Evolutionary conservation across 2,797 vertebrate genomes (phyloP).

Genomic region (Bovichtus variegatus): DNA sequence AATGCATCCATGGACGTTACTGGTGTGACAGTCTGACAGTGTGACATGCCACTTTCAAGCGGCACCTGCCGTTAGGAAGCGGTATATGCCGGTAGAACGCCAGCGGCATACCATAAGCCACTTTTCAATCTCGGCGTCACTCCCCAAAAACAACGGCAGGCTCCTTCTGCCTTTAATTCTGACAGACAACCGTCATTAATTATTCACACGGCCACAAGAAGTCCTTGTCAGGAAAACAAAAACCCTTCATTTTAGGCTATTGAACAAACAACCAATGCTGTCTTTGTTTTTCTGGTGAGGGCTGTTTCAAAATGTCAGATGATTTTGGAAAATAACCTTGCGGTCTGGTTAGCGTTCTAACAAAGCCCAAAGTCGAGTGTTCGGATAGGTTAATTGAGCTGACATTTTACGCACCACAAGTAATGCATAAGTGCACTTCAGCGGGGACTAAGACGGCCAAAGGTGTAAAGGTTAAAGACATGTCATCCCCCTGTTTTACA

Average conservation of each 20-base stretch:
- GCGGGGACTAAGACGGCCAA: constrained; percentile 7
- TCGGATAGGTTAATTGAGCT: constrained; percentile 64
- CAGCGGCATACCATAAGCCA: too few species aligned
- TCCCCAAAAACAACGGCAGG: background rate
- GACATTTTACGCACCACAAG: constrained; percentile 55
- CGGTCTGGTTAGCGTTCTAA: constrained; percentile 38
- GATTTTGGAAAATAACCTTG: constrained; percentile 52
- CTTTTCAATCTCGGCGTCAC: too few species aligned
- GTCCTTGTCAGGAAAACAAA: constrained; percentile 43
- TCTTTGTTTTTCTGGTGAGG: constrained; percentile 33
- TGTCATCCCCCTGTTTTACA: constrained; percentile 16
- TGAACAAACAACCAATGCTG: constrained; percentile 13
- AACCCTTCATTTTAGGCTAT: constrained; percentile 24
- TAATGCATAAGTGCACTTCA: constrained; percentile 32
- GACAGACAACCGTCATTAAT: constrained; percentile 1
- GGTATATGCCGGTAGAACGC: too few species aligned
- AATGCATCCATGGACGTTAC: too few species aligned
- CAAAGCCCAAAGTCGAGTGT: constrained; percentile 59
- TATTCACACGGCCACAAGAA: constrained; percentile 15
- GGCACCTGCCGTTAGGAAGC: too few species aligned
- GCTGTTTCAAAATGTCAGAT: constrained; percentile 59
- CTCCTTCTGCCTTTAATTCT: constrained; percentile 2
- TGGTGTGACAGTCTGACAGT: too few species aligned
- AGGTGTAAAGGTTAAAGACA: constrained; percentile 51
- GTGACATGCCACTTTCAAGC: too few species aligned